Evolutionary conservation across 2,113 vertebrate genomes (phyloP).

Genomic region (Lamprologus tigripictilis): DNA sequence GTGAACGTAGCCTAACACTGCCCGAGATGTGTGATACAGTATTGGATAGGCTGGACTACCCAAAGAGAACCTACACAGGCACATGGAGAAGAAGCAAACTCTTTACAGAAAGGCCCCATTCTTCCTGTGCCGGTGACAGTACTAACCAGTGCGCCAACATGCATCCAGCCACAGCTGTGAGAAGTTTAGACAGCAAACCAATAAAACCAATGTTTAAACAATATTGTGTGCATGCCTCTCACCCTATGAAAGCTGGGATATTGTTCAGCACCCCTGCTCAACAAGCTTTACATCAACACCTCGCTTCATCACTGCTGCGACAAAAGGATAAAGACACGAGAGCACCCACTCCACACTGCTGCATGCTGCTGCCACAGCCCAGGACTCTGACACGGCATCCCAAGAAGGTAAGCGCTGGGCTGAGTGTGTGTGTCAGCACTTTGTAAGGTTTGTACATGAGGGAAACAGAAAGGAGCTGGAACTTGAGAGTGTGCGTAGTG

Average conservation of each 20-base stretch:
- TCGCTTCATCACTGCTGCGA: neutral
- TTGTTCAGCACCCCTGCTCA: neutral
- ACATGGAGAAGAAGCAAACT: neutral
- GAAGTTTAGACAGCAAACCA: neutral
- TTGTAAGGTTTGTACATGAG: neutral
- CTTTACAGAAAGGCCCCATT: neutral
- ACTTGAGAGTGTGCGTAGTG: neutral
- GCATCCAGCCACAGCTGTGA: neutral
- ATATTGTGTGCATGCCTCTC: neutral
- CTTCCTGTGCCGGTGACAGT: neutral
- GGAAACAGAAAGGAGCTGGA: neutral
- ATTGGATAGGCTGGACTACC: neutral
- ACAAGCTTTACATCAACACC: neutral
- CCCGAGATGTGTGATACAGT: neutral
- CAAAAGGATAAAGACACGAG: neutral
- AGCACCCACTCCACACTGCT: neutral
- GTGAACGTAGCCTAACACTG: neutral
- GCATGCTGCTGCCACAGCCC: neutral
- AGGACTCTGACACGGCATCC: neutral
- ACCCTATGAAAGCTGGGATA: neutral
- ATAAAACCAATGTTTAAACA: neutral
- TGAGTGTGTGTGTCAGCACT: neutral
- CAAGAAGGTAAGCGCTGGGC: neutral
- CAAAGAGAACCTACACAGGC: neutral
- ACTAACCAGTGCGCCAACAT: neutral